A percentile compares a stretch with the other conserved stretches of the same genome.
Evolutionary conservation across 1,140 invertebrate species (phyloP).

Genomic region (Trichonephila clavata): DNA sequence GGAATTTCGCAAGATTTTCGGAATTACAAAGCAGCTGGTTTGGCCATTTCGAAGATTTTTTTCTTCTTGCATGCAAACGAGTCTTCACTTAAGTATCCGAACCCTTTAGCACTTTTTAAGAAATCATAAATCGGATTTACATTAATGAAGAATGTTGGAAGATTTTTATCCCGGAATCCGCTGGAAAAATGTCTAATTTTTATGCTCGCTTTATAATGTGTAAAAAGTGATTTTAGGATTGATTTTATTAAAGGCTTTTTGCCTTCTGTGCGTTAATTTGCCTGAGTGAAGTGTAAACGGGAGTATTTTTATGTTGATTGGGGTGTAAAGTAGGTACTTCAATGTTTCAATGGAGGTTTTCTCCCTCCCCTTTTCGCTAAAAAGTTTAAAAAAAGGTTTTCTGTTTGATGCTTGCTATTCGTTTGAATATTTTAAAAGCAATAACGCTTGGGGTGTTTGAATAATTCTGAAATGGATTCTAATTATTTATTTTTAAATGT

Average conservation of each 20-base stretch:
- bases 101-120: slow-evolving; percentile 14
- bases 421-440: too few relatives aligned
- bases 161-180: not conserved
- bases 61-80: not conserved
- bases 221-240: not conserved
- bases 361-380: too few relatives aligned
- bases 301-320: too few relatives aligned
- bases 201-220: not conserved
- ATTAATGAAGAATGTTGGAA: not conserved
- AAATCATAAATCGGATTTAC: slow-evolving; percentile 31
- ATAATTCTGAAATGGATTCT: too few relatives aligned
- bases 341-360: too few relatives aligned
- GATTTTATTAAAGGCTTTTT: not conserved
- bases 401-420: too few relatives aligned
- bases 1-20: not conserved
- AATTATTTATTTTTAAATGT: too few relatives aligned
- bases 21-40: slow-evolving; percentile 38
- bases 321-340: too few relatives aligned
- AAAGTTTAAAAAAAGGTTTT: too few relatives aligned
- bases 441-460: too few relatives aligned
- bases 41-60: not conserved
- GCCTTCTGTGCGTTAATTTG: not conserved
- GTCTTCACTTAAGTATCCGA: not conserved
- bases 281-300: not conserved
- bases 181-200: not conserved